Evolutionary conservation across 2,888 invertebrate species (phyloP).

Genomic region (Tridacna gigas): DNA sequence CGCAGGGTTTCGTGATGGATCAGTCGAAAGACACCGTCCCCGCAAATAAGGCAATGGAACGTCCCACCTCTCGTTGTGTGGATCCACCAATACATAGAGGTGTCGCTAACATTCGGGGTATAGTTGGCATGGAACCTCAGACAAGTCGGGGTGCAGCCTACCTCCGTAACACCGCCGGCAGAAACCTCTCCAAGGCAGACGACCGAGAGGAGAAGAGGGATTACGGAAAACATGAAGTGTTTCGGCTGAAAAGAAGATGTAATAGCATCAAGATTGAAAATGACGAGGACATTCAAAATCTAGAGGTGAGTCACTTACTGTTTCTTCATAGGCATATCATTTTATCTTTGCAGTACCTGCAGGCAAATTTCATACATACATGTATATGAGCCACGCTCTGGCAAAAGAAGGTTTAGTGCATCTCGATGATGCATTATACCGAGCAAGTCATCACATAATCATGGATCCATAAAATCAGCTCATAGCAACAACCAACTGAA

Average conservation of each 20-base stretch:
- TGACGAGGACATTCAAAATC: conserved; percentile 70
- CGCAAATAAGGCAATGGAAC: background rate
- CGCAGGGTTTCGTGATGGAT: conserved; percentile 43
- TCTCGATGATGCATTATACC: too few relatives aligned
- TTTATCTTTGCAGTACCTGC: too few relatives aligned
- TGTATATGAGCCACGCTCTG: too few relatives aligned
- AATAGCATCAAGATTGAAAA: conserved; percentile 70
- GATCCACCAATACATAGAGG: conserved; percentile 54
- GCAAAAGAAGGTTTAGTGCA: too few relatives aligned
- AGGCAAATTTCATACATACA: too few relatives aligned
- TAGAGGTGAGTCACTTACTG: conserved; percentile 64
- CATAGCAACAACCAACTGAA: too few relatives aligned
- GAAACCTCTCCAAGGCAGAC: conserved; percentile 50
- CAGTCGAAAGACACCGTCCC: conserved; percentile 15
- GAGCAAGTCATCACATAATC: too few relatives aligned
- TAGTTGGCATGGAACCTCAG: conserved; percentile 55
- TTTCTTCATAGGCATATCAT: background rate
- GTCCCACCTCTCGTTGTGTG: conserved; percentile 35
- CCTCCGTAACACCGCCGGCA: conserved; percentile 61
- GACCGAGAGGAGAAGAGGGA: conserved; percentile 68
- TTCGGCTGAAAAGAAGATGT: conserved; percentile 69
- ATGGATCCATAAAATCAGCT: too few relatives aligned
- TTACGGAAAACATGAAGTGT: conserved; percentile 64
- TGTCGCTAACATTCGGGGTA: conserved; percentile 56
- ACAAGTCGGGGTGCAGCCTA: conserved; percentile 65